phyloP scores from a whole-genome alignment of 2,797 vertebrate genomes.

The Acrossocheilus fasciatus region DNA sequence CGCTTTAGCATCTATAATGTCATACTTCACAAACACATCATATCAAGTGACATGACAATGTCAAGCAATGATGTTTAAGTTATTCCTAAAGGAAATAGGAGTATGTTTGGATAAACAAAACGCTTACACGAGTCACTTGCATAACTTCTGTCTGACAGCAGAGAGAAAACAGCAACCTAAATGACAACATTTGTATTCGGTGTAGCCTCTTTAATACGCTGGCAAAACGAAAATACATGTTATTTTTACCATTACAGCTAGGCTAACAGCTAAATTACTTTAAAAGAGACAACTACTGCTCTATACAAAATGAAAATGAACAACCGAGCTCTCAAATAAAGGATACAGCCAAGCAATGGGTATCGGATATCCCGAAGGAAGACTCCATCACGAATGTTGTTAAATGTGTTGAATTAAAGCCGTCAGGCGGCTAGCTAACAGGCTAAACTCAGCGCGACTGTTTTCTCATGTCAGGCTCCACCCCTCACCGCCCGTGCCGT shows the following conservation, averaged over 20 bases:
- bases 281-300: neutral
- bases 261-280: conserved; percentile 35
- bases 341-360: conserved; percentile 83
- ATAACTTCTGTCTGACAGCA: neutral
- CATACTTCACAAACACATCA: neutral
- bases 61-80: conserved; percentile 9
- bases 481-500: neutral
- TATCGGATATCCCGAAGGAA: conserved; percentile 66
- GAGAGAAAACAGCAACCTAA: neutral
- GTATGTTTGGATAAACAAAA: neutral
- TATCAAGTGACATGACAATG: neutral
- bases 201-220: neutral
- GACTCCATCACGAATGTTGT: conserved; percentile 71
- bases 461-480: conserved; percentile 33
- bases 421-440: conserved; percentile 3
- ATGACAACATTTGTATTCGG: no score
- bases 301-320: neutral
- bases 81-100: neutral
- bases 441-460: conserved; percentile 18
- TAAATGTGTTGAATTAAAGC: conserved; percentile 10
- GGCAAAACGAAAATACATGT: neutral
- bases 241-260: neutral
- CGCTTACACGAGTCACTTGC: neutral
- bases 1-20: neutral
- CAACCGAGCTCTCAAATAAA: conserved; percentile 49